A percentile compares a stretch with the other conserved stretches of the same genome.
These are phyloP conservation scores for Anaspis maculata DNA, from an alignment of 2,888 invertebrate species.

Conservation along the genomic window DNA sequence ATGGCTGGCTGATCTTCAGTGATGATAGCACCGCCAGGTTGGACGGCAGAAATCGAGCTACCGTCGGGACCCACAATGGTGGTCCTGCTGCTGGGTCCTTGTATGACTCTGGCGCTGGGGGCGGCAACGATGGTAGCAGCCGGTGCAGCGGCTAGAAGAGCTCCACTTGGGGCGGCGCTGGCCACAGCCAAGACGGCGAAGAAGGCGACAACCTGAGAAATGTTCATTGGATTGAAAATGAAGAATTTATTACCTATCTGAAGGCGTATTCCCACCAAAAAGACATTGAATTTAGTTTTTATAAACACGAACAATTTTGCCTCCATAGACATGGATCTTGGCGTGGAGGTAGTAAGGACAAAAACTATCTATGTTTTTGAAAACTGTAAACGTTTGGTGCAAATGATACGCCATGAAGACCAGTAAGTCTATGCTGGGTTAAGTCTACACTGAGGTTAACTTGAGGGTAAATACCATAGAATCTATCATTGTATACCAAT, in stretches of 20 bases:
- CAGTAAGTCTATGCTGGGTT: too few relatives aligned
- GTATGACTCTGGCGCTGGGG: constrained; percentile 24
- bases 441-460: too few relatives aligned
- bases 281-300: constrained; percentile 2
- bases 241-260: neutral
- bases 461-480: too few relatives aligned
- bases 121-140: constrained; percentile 13
- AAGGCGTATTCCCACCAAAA: too few relatives aligned
- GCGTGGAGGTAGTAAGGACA: too few relatives aligned
- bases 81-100: constrained; percentile 27
- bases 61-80: constrained; percentile 28
- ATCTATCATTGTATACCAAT: too few relatives aligned
- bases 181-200: constrained; percentile 26
- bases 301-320: too few relatives aligned
- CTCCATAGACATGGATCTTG: too few relatives aligned
- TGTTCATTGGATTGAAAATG: neutral
- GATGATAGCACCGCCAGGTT: constrained; percentile 21
- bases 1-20: constrained; percentile 18
- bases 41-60: constrained; percentile 20
- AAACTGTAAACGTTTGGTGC: too few relatives aligned
- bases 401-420: too few relatives aligned
- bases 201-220: constrained; percentile 12
- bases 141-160: constrained; percentile 6
- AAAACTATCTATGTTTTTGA: too few relatives aligned
- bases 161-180: too few relatives aligned